Evolutionary conservation across 2,888 invertebrate genomes (phyloP).

Genomic region (Drosophila gaucha): DNA sequence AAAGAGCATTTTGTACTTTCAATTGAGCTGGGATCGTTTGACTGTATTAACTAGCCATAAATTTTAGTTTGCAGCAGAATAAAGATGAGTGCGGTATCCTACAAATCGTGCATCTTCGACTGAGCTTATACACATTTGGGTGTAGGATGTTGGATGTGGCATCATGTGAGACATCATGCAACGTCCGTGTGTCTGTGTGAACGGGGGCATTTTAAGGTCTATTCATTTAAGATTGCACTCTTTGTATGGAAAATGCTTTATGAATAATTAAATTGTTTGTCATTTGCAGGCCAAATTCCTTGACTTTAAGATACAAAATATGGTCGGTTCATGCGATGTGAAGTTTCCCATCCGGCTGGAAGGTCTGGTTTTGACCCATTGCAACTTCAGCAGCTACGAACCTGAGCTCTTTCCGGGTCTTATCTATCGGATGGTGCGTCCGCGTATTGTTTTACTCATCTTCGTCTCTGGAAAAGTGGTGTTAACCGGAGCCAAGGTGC

Average conservation of each 20-base stretch:
- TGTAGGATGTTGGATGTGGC: no score
- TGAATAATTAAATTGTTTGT: background rate
- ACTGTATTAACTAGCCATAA: no score
- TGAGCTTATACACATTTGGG: no score
- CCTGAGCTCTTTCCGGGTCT: conserved; percentile 99
- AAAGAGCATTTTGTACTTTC: no score
- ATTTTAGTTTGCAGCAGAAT: no score
- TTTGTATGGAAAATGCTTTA: background rate
- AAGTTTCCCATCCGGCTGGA: conserved; percentile 91
- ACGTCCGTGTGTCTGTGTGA: no score
- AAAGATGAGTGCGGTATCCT: no score
- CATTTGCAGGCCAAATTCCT: conserved; percentile 90
- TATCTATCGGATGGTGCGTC: conserved; percentile 99
- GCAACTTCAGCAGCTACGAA: conserved; percentile 94
- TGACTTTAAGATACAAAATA: conserved; percentile 93
- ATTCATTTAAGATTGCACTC: no score
- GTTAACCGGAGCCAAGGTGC: conserved; percentile 97
- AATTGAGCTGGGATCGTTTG: no score
- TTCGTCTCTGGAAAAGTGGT: conserved; percentile 99
- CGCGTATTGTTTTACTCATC: conserved; percentile 97
- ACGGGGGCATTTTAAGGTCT: no score
- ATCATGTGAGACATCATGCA: no score
- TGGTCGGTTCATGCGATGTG: conserved; percentile 92
- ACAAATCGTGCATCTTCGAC: no score
- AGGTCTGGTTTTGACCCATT: conserved; percentile 90